Evolutionary conservation across 2,888 invertebrate genomes (phyloP).

Genomic region (Leucophenga maculata): DNA sequence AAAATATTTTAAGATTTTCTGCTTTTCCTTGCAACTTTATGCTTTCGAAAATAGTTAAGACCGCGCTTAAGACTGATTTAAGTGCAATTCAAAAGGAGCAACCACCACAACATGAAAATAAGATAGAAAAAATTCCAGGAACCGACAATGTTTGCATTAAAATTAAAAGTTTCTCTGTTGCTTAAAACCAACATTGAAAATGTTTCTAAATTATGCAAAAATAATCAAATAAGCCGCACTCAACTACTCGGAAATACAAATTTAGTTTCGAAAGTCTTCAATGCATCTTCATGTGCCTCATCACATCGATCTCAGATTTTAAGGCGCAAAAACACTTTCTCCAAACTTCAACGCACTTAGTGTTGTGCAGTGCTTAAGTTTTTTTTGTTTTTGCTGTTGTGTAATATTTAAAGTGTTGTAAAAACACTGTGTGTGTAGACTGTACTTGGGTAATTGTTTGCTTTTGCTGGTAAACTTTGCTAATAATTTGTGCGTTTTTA

Average conservation of each 20-base stretch:
- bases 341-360: conserved; percentile 30
- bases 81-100: conserved; percentile 46
- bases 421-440: conserved; percentile 1
- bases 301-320: no score
- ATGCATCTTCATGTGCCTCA: no score
- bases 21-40: no score
- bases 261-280: no score
- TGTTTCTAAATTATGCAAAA: conserved; percentile 61
- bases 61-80: conserved; percentile 55
- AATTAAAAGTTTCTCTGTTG: neutral
- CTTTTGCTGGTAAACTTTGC: no score
- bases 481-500: no score
- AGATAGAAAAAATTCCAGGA: conserved; percentile 26
- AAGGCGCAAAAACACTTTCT: no score
- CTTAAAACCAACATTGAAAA: conserved; percentile 62
- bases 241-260: neutral
- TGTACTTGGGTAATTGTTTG: no score
- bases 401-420: neutral
- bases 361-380: neutral
- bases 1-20: no score
- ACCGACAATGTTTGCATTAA: no score
- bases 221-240: conserved; percentile 66
- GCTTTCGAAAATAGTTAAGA: neutral
- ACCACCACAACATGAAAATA: conserved; percentile 23
- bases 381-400: conserved; percentile 1